Evolutionary conservation across 2,888 invertebrate genomes (phyloP), one percentile per base, ranked within the genome.

Genomic region (Crossocerus cetratus): DNA sequence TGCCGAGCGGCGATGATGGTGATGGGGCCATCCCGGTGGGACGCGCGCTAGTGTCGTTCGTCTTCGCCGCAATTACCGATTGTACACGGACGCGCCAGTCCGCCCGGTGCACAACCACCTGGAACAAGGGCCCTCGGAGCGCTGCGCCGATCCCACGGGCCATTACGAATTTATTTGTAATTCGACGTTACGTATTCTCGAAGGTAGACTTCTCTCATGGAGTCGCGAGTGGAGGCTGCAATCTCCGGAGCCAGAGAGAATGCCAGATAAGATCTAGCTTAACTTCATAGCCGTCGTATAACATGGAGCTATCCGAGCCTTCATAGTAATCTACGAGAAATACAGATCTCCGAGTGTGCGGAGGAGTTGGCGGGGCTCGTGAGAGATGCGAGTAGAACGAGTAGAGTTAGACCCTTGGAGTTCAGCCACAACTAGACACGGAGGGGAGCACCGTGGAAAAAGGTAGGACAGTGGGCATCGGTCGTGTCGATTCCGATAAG

Each of bases 41-140:
- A 55, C 43, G 56, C 72, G 23, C 32, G 56, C 58, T 66, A 65
- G 80, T 81, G 78, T 82, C 84, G 80, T 82, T 80, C 78, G 80
- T 78, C 77, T 84, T 84, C 79, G 77, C 76, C 74, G 83, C 82
- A 86, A 86, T 86, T 86, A 86, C 85, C 86, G 77, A 86, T 86
- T 86, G 86, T 82, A 65, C 84, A 86, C 86, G 86, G 83, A 81
- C 73, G 74, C 69, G 74, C 69, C 71, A 79, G 73, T 75, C 79
- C 78, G 80, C 72, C 77, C 78, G 82, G 77, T 77, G 74, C 77
- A 77, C 78, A 82, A 82, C 76, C 77, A 81, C 77, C 70, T 54
- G 69, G 68, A 68, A 68, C 73, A 77, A 74, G 69, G 74, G 72
- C 78, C 78, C 78, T 78, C 69, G n/a, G n/a, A n/a, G n/a, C 76